A percentile compares a stretch with the other conserved stretches of the same genome.
phyloP scores from a whole-genome alignment of 2,113 vertebrate genomes.

The Sylvietta virens region DNA sequence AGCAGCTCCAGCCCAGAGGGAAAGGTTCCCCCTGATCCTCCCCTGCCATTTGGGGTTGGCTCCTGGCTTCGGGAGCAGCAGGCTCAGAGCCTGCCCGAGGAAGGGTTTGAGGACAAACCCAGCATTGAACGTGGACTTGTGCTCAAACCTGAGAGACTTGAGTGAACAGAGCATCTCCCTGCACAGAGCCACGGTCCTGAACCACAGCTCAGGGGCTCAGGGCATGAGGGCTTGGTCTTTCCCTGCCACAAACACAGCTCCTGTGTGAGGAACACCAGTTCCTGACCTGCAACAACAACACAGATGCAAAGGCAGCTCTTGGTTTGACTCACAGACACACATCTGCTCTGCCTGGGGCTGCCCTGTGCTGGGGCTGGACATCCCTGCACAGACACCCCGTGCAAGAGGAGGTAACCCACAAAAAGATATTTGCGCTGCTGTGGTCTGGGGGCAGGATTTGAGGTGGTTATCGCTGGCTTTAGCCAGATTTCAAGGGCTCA shows the following conservation, averaged over 20 bases:
- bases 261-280: background rate
- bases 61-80: background rate
- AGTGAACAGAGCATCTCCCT: background rate
- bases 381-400: rapidly evolving
- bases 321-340: background rate
- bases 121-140: background rate
- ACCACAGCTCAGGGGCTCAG: background rate
- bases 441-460: background rate
- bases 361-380: background rate
- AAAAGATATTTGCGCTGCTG: background rate
- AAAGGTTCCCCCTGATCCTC: background rate
- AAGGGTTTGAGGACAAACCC: background rate
- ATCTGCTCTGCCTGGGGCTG: background rate
- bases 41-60: background rate
- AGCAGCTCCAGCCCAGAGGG: background rate
- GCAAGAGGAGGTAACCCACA: background rate
- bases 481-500: background rate
- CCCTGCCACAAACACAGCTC: background rate
- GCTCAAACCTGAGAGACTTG: background rate
- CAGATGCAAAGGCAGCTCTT: background rate
- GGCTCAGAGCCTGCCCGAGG: background rate
- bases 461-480: background rate
- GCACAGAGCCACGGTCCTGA: background rate
- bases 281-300: background rate
- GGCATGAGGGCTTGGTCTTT: rapidly evolving